Evolutionary conservation across 64 coral and sea anemone genomes (phyloP).

Genomic region (Montipora cactus): DNA sequence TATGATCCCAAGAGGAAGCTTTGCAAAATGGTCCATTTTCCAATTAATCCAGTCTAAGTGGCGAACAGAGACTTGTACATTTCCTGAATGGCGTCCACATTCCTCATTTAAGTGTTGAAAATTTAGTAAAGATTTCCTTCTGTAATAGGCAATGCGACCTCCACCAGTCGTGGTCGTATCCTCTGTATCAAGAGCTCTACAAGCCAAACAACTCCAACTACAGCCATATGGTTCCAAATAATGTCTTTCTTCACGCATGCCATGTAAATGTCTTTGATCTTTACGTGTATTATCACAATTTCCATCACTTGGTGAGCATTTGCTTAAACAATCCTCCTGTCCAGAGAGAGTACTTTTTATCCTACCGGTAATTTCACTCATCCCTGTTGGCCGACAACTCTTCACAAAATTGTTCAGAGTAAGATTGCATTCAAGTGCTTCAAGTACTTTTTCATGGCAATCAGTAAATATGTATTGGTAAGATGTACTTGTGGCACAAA

Average conservation of each 20-base stretch:
- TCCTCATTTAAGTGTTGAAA: constrained; percentile 1
- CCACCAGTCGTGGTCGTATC: neutral
- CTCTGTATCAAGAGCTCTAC: neutral
- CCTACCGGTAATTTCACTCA: neutral
- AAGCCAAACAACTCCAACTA: neutral
- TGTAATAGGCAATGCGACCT: neutral
- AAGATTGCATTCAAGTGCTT: constrained; percentile 55
- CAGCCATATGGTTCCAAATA: neutral
- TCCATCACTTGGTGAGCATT: neutral
- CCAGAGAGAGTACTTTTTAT: neutral
- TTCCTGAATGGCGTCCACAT: neutral
- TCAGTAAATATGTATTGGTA: constrained; percentile 69
- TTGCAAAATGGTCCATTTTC: neutral
- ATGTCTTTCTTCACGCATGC: too few relatives aligned
- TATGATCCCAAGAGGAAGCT: constrained; percentile 23
- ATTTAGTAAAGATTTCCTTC: neutral
- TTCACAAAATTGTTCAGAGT: constrained; percentile 44
- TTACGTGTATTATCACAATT: neutral
- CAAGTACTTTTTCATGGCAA: constrained; percentile 72
- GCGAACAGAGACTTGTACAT: constrained; percentile 8
- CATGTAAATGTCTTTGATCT: neutral
- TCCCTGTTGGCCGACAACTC: neutral
- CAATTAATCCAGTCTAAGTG: constrained; percentile 56
- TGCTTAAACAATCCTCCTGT: neutral
- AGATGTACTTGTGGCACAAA: constrained; percentile 47